Evolutionary conservation across 2,888 invertebrate species (phyloP), one percentile per base, ranked within the genome.

Genomic region (Leptopilina drosophilae): DNA sequence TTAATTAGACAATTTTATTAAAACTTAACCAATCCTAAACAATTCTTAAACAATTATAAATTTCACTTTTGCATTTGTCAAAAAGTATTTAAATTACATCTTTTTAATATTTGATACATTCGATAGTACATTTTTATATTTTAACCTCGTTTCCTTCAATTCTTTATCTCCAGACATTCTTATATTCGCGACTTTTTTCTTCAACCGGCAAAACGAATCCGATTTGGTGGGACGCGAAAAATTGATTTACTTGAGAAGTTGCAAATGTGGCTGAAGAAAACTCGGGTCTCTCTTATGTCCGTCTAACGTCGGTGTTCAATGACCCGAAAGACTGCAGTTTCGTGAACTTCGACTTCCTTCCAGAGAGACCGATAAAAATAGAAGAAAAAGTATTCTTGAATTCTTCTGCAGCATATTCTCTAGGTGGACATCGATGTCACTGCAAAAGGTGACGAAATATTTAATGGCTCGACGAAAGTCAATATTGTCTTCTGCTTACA

Each of bases 201-300:
- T 78, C 80, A 62, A 59, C 78, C 77, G 66, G 80, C 80, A 82
- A 82, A 84, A 82, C 66, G 83, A 86, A 87, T 85, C 80, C 82
- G 83, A 84, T 85, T 84, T 82, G 81, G 79, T 67, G 78, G 77
- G 77, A 80, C 76, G 82, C 82, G 84, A 84, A 85, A 85, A 87
- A 87, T 85, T 85, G 85, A 86, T 86, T 85, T 84, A 84, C 84
- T 82, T 77, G 81, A 75, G 80, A 80, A 85, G 84, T 85, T 85
- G 85, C 85, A 84, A 82, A 84, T 84, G 79, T 81, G 78, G 69
- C 80, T 69, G 78, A 75, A 62, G 80, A 56, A 76, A 82, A 82
- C 77, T 80, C 64, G 69, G 73, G 69, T 62, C 66, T 78, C 9
- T 46, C 11, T 73, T 64, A 53, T 73, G 56, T 65, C 64, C 66